phyloP scores from a whole-genome alignment of 2,888 invertebrate species.

The Chalcis sispes region DNA sequence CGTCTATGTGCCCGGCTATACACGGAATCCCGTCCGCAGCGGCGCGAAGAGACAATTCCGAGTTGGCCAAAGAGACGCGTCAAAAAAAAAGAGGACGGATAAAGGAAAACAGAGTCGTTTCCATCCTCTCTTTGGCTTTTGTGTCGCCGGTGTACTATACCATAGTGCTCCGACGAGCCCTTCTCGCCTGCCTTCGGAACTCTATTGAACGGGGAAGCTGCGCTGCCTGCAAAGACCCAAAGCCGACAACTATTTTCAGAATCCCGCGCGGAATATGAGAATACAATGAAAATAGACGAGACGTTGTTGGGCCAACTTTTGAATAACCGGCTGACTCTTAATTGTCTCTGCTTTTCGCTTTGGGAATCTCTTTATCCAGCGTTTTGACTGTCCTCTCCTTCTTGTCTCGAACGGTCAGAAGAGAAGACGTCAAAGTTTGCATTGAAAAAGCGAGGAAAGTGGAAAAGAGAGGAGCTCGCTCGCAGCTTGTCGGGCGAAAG shows the following conservation, averaged over 20 bases:
- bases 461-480: background rate
- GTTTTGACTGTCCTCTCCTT: slow-evolving; percentile 27
- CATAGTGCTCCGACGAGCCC: background rate
- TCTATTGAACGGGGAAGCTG: slow-evolving; percentile 10
- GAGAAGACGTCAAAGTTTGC: slow-evolving; percentile 8
- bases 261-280: background rate
- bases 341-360: slow-evolving; percentile 50
- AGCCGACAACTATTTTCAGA: slow-evolving; percentile 29
- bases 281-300: slow-evolving; percentile 32
- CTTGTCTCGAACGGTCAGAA: slow-evolving; percentile 7
- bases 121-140: slow-evolving; percentile 4
- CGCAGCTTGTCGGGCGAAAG: background rate
- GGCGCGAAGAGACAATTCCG: slow-evolving; percentile 49
- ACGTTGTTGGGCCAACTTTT: slow-evolving; percentile 58
- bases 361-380: slow-evolving; percentile 53
- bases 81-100: slow-evolving; percentile 25
- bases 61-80: slow-evolving; percentile 46
- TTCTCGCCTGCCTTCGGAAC: background rate
- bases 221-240: slow-evolving; percentile 46
- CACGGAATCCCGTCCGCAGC: slow-evolving; percentile 44
- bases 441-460: background rate
- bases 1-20: too few species aligned
- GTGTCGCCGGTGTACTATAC: background rate
- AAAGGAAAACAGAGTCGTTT: slow-evolving; percentile 1
- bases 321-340: slow-evolving; percentile 51